Percentiles rank a stretch among this genome's conserved stretches.
phyloP scores from a whole-genome alignment of 2,888 invertebrate species.

The Azorinus chamasolen region DNA sequence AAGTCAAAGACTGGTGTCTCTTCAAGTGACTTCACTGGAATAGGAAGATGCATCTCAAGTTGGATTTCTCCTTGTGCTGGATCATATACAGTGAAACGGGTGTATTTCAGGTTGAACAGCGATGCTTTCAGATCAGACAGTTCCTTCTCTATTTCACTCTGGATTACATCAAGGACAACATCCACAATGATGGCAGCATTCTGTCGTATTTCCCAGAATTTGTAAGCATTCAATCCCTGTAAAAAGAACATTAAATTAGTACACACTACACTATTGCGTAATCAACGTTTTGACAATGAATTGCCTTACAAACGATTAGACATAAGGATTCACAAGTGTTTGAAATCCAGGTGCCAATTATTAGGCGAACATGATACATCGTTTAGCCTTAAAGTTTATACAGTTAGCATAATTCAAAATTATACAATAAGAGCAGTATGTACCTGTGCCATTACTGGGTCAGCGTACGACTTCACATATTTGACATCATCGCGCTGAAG shows the following conservation, averaged over 20 bases:
- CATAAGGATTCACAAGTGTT: too few relatives aligned
- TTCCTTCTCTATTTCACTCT: constrained; percentile 64
- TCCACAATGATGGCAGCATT: constrained; percentile 52
- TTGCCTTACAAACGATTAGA: not conserved
- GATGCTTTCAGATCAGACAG: constrained; percentile 44
- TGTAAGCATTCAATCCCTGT: constrained; percentile 70
- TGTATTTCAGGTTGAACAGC: constrained; percentile 40
- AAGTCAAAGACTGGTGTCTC: constrained; percentile 50
- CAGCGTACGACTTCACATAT: too few relatives aligned
- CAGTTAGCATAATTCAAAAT: too few relatives aligned
- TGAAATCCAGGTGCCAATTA: too few relatives aligned
- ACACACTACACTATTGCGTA: not conserved
- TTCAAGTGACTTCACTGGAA: constrained; percentile 61
- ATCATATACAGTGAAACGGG: constrained; percentile 62
- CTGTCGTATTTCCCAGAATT: constrained; percentile 74
- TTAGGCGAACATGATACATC: too few relatives aligned
- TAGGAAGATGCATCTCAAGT: constrained; percentile 62
- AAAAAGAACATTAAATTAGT: constrained; percentile 2
- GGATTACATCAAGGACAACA: constrained; percentile 55
- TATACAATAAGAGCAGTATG: too few relatives aligned
- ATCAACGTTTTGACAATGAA: not conserved
- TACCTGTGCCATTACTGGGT: too few relatives aligned
- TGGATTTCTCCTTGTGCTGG: constrained; percentile 67
- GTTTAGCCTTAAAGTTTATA: too few relatives aligned
- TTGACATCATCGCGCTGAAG: too few relatives aligned